Conservation (phyloP, 2,113 vertebrate species). For the Halcyon malimbica region DNA sequence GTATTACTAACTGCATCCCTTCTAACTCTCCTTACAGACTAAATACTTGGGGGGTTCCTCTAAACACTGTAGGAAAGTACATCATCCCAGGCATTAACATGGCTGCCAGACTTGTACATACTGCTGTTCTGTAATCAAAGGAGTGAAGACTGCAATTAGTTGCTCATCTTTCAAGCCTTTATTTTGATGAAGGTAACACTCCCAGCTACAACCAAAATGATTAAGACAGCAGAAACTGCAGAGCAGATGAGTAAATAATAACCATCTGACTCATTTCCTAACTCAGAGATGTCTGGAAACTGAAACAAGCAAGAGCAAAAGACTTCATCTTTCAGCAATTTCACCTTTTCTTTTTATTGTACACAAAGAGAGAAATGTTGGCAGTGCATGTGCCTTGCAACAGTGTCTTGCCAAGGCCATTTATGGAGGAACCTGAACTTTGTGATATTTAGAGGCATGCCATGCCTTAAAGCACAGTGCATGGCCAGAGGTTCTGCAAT, state of each 20-base stretch:
- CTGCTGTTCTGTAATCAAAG: background rate
- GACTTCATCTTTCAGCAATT: background rate
- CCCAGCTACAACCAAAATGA: background rate
- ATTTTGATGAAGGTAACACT: slow-evolving; percentile 17
- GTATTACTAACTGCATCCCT: background rate
- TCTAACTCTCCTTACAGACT: background rate
- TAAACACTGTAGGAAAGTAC: background rate
- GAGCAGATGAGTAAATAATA: slow-evolving; percentile 49
- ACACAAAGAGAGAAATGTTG: background rate
- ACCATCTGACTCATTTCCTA: slow-evolving; percentile 54
- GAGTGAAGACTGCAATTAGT: slow-evolving; percentile 7
- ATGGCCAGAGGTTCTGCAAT: background rate
- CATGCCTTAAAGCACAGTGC: background rate
- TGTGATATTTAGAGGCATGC: background rate
- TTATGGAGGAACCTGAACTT: background rate
- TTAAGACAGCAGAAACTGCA: slow-evolving; percentile 23
- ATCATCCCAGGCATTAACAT: background rate
- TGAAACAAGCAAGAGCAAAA: slow-evolving; percentile 11
- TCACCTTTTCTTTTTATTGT: background rate
- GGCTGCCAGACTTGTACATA: background rate
- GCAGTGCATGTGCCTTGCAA: background rate
- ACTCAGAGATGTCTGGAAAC: slow-evolving; percentile 9
- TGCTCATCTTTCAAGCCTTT: background rate
- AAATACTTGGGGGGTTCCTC: background rate
- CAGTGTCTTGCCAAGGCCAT: background rate